These are phyloP conservation scores for Erythrolamprus reginae DNA, from an alignment of 2,113 vertebrate genomes.

Conservation along the genomic window DNA sequence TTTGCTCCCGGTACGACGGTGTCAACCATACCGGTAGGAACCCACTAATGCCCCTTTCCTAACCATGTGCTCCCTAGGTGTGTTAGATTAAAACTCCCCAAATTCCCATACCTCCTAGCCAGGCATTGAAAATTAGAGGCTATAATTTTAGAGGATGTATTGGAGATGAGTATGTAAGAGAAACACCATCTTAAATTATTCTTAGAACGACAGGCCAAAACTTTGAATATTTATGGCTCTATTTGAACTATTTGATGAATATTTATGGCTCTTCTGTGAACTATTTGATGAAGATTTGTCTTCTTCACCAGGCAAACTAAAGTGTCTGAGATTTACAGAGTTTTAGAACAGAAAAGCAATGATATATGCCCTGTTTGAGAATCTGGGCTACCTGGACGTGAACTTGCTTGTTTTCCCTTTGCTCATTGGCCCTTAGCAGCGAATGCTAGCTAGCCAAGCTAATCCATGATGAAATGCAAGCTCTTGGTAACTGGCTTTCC, in stretches of 20 bases:
- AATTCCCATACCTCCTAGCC: neutral
- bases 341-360: neutral
- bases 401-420: constrained; percentile 42
- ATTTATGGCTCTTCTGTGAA: neutral
- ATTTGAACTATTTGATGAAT: neutral
- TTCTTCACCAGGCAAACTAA: neutral
- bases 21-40: too few species aligned
- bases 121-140: neutral
- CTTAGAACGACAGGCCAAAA: neutral
- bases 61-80: neutral
- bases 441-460: neutral
- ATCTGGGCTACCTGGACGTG: neutral
- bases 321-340: neutral
- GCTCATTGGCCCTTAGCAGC: constrained; percentile 21
- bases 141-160: neutral
- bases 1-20: too few species aligned
- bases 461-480: neutral
- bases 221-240: neutral
- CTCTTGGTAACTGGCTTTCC: constrained; percentile 40
- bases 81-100: neutral
- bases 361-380: neutral
- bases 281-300: neutral
- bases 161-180: neutral
- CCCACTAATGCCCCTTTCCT: too few species aligned
- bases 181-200: neutral